Conservation (phyloP, 2,113 vertebrate genomes). For the Cephalopholis sonnerati region DNA sequence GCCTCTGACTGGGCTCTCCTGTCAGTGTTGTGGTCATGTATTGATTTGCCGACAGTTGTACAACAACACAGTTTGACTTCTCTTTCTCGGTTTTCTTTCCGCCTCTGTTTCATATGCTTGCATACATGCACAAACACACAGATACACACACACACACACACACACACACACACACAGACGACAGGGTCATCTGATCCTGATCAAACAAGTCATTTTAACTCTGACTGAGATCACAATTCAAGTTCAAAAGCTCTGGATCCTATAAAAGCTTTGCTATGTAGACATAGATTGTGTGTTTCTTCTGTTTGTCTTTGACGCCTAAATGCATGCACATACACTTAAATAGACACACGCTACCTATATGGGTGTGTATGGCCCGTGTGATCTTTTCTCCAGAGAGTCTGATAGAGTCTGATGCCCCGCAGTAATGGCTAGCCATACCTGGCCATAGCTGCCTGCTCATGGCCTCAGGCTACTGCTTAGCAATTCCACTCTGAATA, state of each 20-base stretch:
- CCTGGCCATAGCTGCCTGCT: slow-evolving; percentile 81
- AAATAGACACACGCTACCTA: slow-evolving; percentile 58
- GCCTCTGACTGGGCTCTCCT: slow-evolving; percentile 56
- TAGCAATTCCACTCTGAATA: slow-evolving; percentile 86
- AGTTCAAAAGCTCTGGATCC: slow-evolving; percentile 44
- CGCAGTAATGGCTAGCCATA: slow-evolving; percentile 82
- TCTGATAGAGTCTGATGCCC: slow-evolving; percentile 83
- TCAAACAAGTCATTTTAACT: slow-evolving; percentile 55
- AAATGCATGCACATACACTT: slow-evolving; percentile 53
- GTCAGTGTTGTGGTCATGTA: slow-evolving; percentile 69
- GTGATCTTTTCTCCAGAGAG: slow-evolving; percentile 82
- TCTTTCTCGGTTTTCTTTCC: slow-evolving; percentile 51
- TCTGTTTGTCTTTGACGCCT: slow-evolving; percentile 61
- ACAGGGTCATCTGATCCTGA: slow-evolving; percentile 37
- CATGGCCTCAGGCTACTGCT: slow-evolving; percentile 86
- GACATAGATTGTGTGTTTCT: slow-evolving; percentile 30
- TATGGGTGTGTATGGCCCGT: slow-evolving; percentile 69
- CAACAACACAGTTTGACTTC: slow-evolving; percentile 55
- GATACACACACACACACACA: slow-evolving; percentile 7
- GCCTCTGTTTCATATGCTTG: slow-evolving; percentile 23
- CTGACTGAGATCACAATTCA: slow-evolving; percentile 54
- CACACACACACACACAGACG: background rate
- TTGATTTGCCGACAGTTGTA: slow-evolving; percentile 68
- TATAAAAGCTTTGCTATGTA: slow-evolving; percentile 40
- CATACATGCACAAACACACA: slow-evolving; percentile 16